Evolutionary conservation across 2,888 invertebrate genomes (phyloP).

Genomic region (Drosophila cracens): DNA sequence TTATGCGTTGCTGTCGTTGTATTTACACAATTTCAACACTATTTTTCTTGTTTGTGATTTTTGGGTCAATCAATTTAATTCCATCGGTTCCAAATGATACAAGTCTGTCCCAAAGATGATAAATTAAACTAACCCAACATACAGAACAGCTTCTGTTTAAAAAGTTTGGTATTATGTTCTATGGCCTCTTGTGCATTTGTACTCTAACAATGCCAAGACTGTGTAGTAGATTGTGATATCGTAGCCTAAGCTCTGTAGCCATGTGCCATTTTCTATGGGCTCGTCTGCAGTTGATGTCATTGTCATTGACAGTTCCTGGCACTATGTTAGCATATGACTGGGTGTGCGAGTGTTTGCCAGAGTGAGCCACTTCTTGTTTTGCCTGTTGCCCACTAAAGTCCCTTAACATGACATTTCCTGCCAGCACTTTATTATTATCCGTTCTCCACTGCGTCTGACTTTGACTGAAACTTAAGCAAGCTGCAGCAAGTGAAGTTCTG

Average conservation of each 20-base stretch:
- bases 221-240: conserved; percentile 22
- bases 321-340: conserved; percentile 54
- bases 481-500: conserved; percentile 54
- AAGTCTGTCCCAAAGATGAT: background rate
- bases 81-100: background rate
- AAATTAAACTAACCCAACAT: background rate
- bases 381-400: conserved; percentile 30
- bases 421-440: conserved; percentile 68
- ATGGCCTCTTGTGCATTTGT: conserved; percentile 13
- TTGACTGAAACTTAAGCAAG: conserved; percentile 47
- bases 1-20: background rate
- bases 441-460: conserved; percentile 26
- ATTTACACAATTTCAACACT: background rate
- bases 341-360: conserved; percentile 1
- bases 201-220: conserved; percentile 48
- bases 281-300: conserved; percentile 77
- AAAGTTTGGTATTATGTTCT: conserved; percentile 4
- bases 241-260: conserved; percentile 38
- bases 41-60: background rate
- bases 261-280: conserved; percentile 59
- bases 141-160: conserved; percentile 4
- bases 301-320: conserved; percentile 72
- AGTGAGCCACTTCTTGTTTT: conserved; percentile 27
- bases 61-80: background rate
- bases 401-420: conserved; percentile 20